phyloP scores from a whole-genome alignment of 2,888 invertebrate genomes.

The Suillia variegata region DNA sequence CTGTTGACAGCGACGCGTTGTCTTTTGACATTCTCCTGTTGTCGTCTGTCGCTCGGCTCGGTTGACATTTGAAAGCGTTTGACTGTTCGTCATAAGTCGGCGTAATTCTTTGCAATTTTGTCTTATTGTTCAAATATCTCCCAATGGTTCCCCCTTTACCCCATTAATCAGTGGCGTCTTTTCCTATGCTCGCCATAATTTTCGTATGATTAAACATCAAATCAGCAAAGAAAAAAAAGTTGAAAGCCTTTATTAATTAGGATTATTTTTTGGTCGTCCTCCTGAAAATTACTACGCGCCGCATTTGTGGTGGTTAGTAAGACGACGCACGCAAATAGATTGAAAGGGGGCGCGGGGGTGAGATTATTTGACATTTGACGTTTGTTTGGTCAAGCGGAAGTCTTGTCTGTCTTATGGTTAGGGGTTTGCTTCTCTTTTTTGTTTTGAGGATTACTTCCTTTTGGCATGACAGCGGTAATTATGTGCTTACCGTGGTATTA shows the following conservation, averaged over 20 bases:
- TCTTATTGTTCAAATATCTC: neutral
- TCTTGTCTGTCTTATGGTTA: neutral
- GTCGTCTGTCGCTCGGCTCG: neutral
- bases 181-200: neutral
- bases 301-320: neutral
- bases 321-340: no score
- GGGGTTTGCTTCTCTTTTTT: neutral
- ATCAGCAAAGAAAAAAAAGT: slow-evolving; percentile 7
- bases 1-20: no score
- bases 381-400: no score
- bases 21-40: neutral
- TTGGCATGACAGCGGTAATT: slow-evolving; percentile 4
- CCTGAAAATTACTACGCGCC: neutral
- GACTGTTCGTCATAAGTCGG: no score
- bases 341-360: neutral
- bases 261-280: slow-evolving; percentile 1
- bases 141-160: no score
- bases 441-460: neutral
- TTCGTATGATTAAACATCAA: slow-evolving; percentile 5
- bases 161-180: no score
- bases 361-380: neutral
- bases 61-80: neutral
- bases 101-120: neutral
- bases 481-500: neutral
- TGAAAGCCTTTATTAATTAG: slow-evolving; percentile 4